phyloP scores from a whole-genome alignment of 2,797 vertebrate genomes.

The Acropternis orthonyx region DNA sequence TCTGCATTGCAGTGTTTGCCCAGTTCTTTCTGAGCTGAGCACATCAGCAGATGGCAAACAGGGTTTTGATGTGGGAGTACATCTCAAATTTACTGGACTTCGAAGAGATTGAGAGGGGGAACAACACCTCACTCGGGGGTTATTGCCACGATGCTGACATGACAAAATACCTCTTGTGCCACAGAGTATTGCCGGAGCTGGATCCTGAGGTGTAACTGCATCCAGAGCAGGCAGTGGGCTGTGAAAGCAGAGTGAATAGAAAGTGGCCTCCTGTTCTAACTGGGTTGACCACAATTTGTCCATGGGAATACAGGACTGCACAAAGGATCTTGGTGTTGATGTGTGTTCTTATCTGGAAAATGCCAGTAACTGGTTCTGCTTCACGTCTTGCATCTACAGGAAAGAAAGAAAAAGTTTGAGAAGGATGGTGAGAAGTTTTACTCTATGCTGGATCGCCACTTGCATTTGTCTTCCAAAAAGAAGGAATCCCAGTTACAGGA shows the following conservation, averaged over 20 bases:
- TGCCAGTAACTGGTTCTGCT: neutral
- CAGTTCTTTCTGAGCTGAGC: neutral
- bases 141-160: neutral
- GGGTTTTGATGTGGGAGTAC: neutral
- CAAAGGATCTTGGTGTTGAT: neutral
- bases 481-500: constrained; percentile 95
- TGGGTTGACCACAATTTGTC: neutral
- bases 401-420: constrained; percentile 96
- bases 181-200: neutral
- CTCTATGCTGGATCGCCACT: constrained; percentile 91
- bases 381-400: constrained; percentile 75
- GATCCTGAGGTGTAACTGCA: neutral
- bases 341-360: neutral
- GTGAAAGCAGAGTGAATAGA: neutral
- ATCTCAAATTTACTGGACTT: neutral
- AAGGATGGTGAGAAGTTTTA: constrained; percentile 97
- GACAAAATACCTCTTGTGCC: neutral
- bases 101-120: neutral
- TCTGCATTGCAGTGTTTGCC: neutral
- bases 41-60: neutral
- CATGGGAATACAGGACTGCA: neutral
- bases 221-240: neutral
- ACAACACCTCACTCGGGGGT: rapidly evolving
- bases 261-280: neutral
- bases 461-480: constrained; percentile 93